A percentile compares a stretch with the other conserved stretches of the same genome.
Evolutionary conservation across 2,113 vertebrate species (phyloP).

Genomic region (Hydrochoerus hydrochaeris): DNA sequence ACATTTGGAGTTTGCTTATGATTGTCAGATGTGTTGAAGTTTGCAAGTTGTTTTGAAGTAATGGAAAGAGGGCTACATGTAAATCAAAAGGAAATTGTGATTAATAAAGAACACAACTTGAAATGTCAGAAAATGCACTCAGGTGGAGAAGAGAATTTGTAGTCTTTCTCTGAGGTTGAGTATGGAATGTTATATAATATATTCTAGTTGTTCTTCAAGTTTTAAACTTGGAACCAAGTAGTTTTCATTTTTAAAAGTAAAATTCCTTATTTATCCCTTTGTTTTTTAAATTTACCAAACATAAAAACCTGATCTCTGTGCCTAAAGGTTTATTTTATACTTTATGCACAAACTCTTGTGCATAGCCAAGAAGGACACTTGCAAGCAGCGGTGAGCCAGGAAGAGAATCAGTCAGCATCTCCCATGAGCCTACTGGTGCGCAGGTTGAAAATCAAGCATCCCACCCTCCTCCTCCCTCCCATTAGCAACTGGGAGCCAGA

Average conservation of each 20-base stretch:
- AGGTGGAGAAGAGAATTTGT: slow-evolving; percentile 81
- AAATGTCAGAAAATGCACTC: slow-evolving; percentile 82
- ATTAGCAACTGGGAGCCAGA: no score
- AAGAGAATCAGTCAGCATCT: no score
- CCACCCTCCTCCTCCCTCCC: no score
- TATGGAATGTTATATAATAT: slow-evolving; percentile 87
- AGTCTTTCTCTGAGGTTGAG: slow-evolving; percentile 85
- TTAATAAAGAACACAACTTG: slow-evolving; percentile 79
- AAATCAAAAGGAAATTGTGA: slow-evolving; percentile 67
- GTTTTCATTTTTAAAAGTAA: slow-evolving; percentile 91
- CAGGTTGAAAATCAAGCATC: no score
- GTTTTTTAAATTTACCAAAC: slow-evolving; percentile 88
- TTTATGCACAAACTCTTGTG: slow-evolving; percentile 91
- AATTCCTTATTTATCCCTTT: slow-evolving; percentile 98
- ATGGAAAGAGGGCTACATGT: not conserved
- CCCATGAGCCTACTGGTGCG: no score
- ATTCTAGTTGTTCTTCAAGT: slow-evolving; percentile 84
- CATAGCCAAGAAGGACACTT: slow-evolving; percentile 87
- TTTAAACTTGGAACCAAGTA: slow-evolving; percentile 87
- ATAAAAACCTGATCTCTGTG: slow-evolving; percentile 89
- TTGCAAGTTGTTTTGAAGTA: not conserved
- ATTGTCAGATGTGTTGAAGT: not conserved
- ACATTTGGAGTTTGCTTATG: not conserved
- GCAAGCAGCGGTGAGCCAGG: no score
- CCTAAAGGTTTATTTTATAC: slow-evolving; percentile 92